Base-by-base conservation (phyloP, 2,113 vertebrate species). In the Mus spicilegus region DNA sequence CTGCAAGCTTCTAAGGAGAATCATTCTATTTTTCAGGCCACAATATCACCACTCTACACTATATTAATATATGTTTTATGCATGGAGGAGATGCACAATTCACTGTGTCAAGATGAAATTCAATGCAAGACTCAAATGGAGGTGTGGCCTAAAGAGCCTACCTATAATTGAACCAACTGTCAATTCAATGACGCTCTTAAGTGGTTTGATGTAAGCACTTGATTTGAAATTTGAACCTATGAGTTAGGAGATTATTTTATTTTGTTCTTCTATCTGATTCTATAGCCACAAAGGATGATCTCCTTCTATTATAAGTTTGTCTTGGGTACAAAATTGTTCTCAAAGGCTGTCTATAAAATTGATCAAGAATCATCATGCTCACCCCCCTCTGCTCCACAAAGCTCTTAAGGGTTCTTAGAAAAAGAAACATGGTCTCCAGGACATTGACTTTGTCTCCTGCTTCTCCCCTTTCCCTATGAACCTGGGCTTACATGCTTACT, bases 21-120 rank as follows among this genome's bases (percentile, higher is more conserved):
- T 63, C 20, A 49, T 70, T 86, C 91, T 89, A 42, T 42, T 89
- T 94, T 91, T 82, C 58, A 81, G 65, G n/a, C 14, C 82, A 63
- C 9, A 6, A 65, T 39, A 67, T 84, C 36, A 39, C 3, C 24
- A 69, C 1, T 90, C 2, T 14, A 63, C 7, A 36, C 14, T 42
- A 58, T 33, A 28, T 36, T 87, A 42, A 73, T 69, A 11, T 77
- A 69, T 36, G 33, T 78, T 77, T 19, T 3, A 87, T 20, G 28
- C 4, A 30, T 10, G 1, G 14, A 22, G 5, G 12, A 70, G 61
- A 65, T 80, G 26, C 4, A 7, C 19, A 58, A n/a, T 36, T 56
- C 39, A 28, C 28, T 26, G 1, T 22, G 49, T 90, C 46, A 93
- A 33, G 51, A 61, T 84, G 54, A 76, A 67, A 69, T 61, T 94